Evolutionary conservation across 2,113 vertebrate species (phyloP).

Genomic region (Hippopotamus amphibius): DNA sequence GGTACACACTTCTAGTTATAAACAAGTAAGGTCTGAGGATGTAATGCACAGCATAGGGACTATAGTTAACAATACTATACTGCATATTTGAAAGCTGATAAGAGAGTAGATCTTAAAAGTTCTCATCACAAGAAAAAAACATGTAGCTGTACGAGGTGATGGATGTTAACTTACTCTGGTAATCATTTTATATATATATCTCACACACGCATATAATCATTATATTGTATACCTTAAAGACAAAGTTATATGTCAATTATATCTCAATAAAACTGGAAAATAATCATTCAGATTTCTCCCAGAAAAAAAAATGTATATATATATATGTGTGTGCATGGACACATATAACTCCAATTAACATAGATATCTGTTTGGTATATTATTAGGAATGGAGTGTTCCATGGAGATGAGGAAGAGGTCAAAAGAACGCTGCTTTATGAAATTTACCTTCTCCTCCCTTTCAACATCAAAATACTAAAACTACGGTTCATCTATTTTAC

Average conservation of each 20-base stretch:
- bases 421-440: not conserved
- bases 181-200: not conserved
- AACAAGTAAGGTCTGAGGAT: not conserved
- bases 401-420: not conserved
- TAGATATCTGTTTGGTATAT: not conserved
- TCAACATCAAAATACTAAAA: slow-evolving; percentile 25
- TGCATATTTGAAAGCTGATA: not conserved
- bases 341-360: not conserved
- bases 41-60: not conserved
- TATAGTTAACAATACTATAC: not conserved
- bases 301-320: not conserved
- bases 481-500: not conserved
- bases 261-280: not conserved
- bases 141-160: not conserved
- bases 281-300: not conserved
- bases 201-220: not conserved
- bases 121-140: not conserved
- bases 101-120: not conserved
- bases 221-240: not conserved
- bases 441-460: not conserved
- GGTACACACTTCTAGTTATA: not conserved
- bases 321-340: not conserved
- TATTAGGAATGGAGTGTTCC: not conserved
- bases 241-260: not conserved
- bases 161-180: not conserved